Percentiles rank a stretch among this genome's conserved stretches.
These are phyloP conservation scores for Stegodyphus mimosarum DNA, from an alignment of 1,140 invertebrate genomes.

Conservation along the genomic window DNA sequence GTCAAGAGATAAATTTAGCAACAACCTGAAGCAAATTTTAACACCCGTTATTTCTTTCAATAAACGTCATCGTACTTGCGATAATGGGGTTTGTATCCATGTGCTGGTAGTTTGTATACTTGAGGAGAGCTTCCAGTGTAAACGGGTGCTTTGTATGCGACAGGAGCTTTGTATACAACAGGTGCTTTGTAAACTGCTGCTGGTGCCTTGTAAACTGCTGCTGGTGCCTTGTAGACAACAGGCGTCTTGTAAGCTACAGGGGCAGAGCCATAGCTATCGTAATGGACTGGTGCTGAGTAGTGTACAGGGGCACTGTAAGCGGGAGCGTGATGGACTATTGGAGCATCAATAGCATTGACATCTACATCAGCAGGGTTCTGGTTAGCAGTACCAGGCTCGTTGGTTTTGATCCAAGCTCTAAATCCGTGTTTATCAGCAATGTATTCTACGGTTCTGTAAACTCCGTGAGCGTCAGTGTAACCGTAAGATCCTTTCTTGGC, in stretches of 20 bases:
- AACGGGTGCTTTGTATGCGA: constrained; percentile 47
- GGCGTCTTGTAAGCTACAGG: constrained; percentile 56
- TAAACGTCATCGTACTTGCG: constrained; percentile 55
- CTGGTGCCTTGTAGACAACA: constrained; percentile 41
- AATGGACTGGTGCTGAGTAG: constrained; percentile 49
- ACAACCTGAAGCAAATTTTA: too few species aligned
- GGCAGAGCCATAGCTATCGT: constrained; percentile 50
- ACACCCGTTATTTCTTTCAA: not conserved
- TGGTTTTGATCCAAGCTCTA: constrained; percentile 61
- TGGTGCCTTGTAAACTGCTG: constrained; percentile 18
- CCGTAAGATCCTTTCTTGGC: constrained; percentile 61
- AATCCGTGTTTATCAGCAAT: constrained; percentile 61
- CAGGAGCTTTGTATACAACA: constrained; percentile 28
- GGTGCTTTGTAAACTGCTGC: constrained; percentile 33
- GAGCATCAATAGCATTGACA: constrained; percentile 48
- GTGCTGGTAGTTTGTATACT: constrained; percentile 48
- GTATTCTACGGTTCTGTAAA: constrained; percentile 62
- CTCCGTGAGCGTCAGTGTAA: constrained; percentile 60
- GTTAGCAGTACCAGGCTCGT: constrained; percentile 59
- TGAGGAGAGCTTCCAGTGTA: constrained; percentile 32
- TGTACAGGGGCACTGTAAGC: constrained; percentile 52
- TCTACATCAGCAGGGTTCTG: constrained; percentile 54
- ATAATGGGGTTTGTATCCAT: constrained; percentile 58
- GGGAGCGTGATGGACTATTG: constrained; percentile 60
- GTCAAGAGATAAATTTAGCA: too few species aligned